phyloP scores from a whole-genome alignment of 2,888 invertebrate genomes.

The Phyto melanocephala region DNA sequence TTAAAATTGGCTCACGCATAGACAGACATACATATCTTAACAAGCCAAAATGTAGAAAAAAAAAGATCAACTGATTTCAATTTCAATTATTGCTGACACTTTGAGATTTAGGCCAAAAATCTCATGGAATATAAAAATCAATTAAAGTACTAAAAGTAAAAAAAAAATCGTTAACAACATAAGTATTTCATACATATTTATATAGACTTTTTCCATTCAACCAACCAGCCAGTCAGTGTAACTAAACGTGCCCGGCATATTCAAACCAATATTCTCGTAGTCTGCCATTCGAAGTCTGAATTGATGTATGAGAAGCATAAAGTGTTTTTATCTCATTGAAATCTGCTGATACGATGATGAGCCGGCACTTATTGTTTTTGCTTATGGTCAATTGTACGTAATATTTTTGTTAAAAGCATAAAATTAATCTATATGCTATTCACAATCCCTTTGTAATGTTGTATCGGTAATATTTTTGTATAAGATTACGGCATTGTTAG shows the following conservation, averaged over 20 bases:
- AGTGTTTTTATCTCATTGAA: slow-evolving; percentile 54
- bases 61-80: slow-evolving; percentile 50
- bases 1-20: slow-evolving; percentile 49
- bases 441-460: too few species aligned
- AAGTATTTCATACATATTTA: background rate
- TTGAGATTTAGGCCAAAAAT: slow-evolving; percentile 62
- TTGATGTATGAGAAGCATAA: background rate
- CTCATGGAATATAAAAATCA: slow-evolving; percentile 55
- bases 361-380: slow-evolving; percentile 32
- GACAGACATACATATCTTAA: slow-evolving; percentile 9
- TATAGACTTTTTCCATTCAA: background rate
- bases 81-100: slow-evolving; percentile 63
- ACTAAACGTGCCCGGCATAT: slow-evolving; percentile 57
- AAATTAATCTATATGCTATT: too few species aligned
- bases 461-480: background rate
- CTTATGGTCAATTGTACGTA: slow-evolving; percentile 37
- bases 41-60: slow-evolving; percentile 5
- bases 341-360: slow-evolving; percentile 55
- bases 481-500: too few species aligned
- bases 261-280: slow-evolving; percentile 7
- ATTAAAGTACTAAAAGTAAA: slow-evolving; percentile 37
- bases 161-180: background rate
- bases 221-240: slow-evolving; percentile 1
- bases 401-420: slow-evolving; percentile 12
- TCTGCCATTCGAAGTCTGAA: background rate